phyloP scores from a whole-genome alignment of 1,140 invertebrate genomes.

The Himalopsyche phryganea region DNA sequence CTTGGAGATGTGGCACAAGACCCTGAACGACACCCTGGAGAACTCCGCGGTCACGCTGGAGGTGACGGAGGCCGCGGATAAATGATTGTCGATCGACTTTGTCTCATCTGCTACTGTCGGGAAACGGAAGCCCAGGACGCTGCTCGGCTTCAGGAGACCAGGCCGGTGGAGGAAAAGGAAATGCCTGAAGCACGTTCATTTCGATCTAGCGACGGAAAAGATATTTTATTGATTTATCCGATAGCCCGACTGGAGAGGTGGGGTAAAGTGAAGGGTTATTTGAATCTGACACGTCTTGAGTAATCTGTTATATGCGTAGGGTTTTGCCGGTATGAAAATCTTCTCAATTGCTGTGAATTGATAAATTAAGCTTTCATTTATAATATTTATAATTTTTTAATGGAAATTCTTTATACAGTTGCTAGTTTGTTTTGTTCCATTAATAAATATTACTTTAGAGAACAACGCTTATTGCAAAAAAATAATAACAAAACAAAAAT shows the following conservation, averaged over 20 bases:
- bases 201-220: conserved; percentile 30
- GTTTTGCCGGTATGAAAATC: too few species aligned
- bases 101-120: conserved; percentile 6
- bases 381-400: too few species aligned
- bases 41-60: conserved; percentile 39
- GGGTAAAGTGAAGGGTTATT: too few species aligned
- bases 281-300: too few species aligned
- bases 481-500: too few species aligned
- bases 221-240: conserved; percentile 28
- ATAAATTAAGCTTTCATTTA: too few species aligned
- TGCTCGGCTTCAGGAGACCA: conserved; percentile 7
- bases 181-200: conserved; percentile 32
- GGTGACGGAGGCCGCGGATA: conserved; percentile 38
- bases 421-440: too few species aligned
- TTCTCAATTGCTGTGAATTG: too few species aligned
- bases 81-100: conserved; percentile 33
- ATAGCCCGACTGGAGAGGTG: not conserved
- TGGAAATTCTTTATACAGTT: too few species aligned
- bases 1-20: conserved; percentile 53
- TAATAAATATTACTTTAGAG: too few species aligned
- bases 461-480: too few species aligned
- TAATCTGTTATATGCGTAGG: too few species aligned
- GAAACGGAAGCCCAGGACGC: conserved; percentile 11
- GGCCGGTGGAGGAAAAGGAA: conserved; percentile 14
- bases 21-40: conserved; percentile 53